Conservation (phyloP, 2,113 vertebrate species). For the Camelus dromedarius region DNA sequence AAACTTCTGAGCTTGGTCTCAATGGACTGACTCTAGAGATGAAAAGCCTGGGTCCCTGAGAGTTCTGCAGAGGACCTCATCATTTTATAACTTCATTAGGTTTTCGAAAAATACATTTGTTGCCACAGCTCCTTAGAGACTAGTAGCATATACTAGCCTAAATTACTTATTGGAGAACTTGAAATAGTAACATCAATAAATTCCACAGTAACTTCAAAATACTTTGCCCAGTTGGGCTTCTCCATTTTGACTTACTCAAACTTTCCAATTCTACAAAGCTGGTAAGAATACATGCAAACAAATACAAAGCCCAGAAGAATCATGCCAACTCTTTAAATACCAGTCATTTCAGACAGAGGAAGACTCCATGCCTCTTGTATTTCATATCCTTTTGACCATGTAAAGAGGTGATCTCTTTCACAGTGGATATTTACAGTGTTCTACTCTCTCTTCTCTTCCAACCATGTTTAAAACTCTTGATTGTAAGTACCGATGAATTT, state of each 20-base stretch:
- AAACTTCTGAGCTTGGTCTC: background rate
- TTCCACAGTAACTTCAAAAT: conserved; percentile 14
- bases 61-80: conserved; percentile 14
- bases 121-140: conserved; percentile 30
- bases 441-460: conserved; percentile 30
- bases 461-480: background rate
- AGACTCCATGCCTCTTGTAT: background rate
- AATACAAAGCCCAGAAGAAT: conserved; percentile 22
- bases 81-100: conserved; percentile 55
- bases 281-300: conserved; percentile 25
- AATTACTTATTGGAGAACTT: conserved; percentile 61
- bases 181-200: conserved; percentile 70
- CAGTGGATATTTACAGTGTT: background rate
- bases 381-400: background rate
- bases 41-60: background rate
- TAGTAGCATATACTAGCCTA: background rate
- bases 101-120: conserved; percentile 61
- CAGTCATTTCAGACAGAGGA: background rate
- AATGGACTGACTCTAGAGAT: conserved; percentile 15
- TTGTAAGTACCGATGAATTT: background rate
- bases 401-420: conserved; percentile 16
- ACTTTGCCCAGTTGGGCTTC: background rate
- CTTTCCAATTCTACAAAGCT: conserved; percentile 30
- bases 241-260: conserved; percentile 31
- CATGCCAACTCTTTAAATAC: background rate